Conservation (phyloP, 2,888 invertebrate species). For the Leptopilina syphax region DNA sequence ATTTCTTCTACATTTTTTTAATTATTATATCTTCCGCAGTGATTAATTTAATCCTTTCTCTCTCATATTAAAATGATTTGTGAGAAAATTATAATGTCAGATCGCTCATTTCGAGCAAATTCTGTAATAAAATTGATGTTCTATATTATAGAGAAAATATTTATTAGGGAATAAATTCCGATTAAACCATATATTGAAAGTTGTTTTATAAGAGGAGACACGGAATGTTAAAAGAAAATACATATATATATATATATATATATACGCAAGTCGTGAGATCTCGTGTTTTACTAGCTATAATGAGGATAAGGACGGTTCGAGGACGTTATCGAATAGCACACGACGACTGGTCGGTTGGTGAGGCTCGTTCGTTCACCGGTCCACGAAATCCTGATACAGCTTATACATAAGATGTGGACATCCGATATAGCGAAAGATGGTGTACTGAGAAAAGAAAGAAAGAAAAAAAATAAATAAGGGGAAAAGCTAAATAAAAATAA, state of each 20-base stretch:
- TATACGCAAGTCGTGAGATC: conserved; percentile 62
- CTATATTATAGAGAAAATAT: too few relatives aligned
- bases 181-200: conserved; percentile 18
- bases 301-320: conserved; percentile 69
- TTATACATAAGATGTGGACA: conserved; percentile 61
- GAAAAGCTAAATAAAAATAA: neutral
- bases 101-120: too few relatives aligned
- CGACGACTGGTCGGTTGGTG: conserved; percentile 43
- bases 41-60: too few relatives aligned
- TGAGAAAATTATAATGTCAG: too few relatives aligned
- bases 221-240: conserved; percentile 57
- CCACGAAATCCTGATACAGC: conserved; percentile 38
- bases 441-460: conserved; percentile 1
- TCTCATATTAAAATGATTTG: too few relatives aligned
- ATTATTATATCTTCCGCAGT: too few relatives aligned
- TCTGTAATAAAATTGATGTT: too few relatives aligned
- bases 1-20: too few relatives aligned
- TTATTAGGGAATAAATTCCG: neutral
- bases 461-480: too few relatives aligned
- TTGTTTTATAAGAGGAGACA: conserved; percentile 33
- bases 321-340: conserved; percentile 69
- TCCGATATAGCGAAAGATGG: conserved; percentile 60
- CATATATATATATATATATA: conserved; percentile 47
- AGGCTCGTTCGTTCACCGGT: conserved; percentile 48
- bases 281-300: conserved; percentile 60